Conservation (phyloP, 37 sponge, comb jelly and placozoan genomes). For the Diacarnus erythraeanus region DNA sequence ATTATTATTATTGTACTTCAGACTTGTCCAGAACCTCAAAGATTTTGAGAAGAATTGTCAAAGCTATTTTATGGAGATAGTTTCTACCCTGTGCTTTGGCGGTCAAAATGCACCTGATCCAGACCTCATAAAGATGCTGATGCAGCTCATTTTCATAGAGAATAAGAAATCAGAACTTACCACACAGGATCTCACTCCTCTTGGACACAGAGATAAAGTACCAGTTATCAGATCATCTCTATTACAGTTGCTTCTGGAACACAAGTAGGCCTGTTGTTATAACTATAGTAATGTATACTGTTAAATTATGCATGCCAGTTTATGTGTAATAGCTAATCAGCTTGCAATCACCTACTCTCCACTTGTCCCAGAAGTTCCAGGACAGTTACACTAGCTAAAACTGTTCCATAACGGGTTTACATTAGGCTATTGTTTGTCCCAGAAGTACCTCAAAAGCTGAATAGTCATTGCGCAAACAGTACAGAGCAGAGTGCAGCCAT, state of each 20-base stretch:
- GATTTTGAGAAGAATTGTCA: conserved; percentile 13
- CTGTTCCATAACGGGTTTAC: too few species aligned
- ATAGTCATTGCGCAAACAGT: too few species aligned
- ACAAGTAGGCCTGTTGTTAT: too few species aligned
- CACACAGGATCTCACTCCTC: conserved; percentile 59
- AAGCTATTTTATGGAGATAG: conserved; percentile 69
- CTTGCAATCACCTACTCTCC: too few species aligned
- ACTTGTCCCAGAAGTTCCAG: too few species aligned
- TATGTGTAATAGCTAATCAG: too few species aligned
- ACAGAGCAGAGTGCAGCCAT: too few species aligned
- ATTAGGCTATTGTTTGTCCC: too few species aligned
- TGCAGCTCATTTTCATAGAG: conserved; percentile 57
- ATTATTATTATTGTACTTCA: background rate
- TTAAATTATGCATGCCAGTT: too few species aligned
- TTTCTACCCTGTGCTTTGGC: conserved; percentile 79
- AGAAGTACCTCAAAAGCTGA: too few species aligned
- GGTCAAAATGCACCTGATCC: conserved; percentile 50
- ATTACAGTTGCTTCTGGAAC: conserved; percentile 64
- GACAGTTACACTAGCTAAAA: too few species aligned
- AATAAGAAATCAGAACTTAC: background rate
- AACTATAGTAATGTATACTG: too few species aligned
- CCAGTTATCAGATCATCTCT: conserved; percentile 72
- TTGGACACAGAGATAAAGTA: conserved; percentile 29
- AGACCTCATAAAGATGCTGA: conserved; percentile 52
- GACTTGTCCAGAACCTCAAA: background rate